Evolutionary conservation across 2,888 invertebrate genomes (phyloP).

Genomic region (Protophormia terraenovae): DNA sequence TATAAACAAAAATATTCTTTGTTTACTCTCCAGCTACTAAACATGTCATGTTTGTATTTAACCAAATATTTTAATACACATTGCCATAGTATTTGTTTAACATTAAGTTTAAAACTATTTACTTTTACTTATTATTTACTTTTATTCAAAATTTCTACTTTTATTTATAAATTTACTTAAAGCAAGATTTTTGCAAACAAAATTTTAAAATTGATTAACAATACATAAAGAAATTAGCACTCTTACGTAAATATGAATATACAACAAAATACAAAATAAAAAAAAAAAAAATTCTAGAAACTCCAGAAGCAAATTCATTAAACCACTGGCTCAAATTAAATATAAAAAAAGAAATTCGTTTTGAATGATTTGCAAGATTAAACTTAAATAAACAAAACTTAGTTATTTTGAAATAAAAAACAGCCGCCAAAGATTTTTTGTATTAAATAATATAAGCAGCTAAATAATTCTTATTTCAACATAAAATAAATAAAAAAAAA

Average conservation of each 20-base stretch:
- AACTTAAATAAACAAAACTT: background rate
- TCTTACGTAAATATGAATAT: background rate
- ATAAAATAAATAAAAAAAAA: background rate
- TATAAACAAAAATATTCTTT: background rate
- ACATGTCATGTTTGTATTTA: background rate
- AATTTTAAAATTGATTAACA: background rate
- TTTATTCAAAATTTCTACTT: background rate
- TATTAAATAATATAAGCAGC: no score
- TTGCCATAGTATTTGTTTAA: background rate
- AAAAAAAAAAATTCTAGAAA: background rate
- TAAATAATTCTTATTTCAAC: no score
- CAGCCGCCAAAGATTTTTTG: no score
- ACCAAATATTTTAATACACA: no score
- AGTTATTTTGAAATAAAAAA: background rate
- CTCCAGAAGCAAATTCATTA: background rate
- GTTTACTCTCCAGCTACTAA: background rate
- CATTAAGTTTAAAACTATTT: background rate
- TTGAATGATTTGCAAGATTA: background rate
- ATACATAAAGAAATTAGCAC: slow-evolving; percentile 6
- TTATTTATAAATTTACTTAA: background rate
- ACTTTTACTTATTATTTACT: background rate
- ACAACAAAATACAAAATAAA: background rate
- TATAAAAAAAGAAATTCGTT: background rate
- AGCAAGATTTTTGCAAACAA: background rate
- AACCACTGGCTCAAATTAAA: background rate